phyloP scores from a whole-genome alignment of 2,797 vertebrate species.

The Harpagifer antarcticus region DNA sequence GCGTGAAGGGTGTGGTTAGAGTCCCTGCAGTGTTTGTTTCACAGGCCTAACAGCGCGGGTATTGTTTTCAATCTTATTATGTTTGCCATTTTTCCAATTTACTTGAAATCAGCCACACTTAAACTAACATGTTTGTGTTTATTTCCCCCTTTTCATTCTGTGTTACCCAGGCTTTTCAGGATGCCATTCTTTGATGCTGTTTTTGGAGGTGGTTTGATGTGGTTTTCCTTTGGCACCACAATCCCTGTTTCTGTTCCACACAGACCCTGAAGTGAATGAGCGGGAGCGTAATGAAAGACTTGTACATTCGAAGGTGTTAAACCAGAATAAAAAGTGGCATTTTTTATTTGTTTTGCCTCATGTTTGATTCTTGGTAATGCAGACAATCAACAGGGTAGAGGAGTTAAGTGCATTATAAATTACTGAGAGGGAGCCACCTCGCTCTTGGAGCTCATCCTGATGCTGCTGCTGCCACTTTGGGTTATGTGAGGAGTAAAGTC shows the following conservation, averaged over 20 bases:
- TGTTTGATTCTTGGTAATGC: constrained; percentile 81
- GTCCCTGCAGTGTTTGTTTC: constrained; percentile 35
- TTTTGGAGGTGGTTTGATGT: constrained; percentile 70
- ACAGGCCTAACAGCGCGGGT: background rate
- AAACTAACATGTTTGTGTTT: constrained; percentile 53
- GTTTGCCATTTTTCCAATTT: constrained; percentile 48
- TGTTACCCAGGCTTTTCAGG: constrained; percentile 43
- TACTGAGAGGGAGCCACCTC: constrained; percentile 80
- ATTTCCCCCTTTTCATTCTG: constrained; percentile 25
- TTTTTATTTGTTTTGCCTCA: constrained; percentile 81
- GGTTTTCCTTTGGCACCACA: constrained; percentile 69
- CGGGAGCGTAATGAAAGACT: constrained; percentile 80
- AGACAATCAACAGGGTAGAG: constrained; percentile 84
- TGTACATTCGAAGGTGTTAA: constrained; percentile 74
- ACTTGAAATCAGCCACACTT: constrained; percentile 20
- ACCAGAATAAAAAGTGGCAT: constrained; percentile 85
- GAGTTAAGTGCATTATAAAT: constrained; percentile 88
- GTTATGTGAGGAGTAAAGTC: constrained; percentile 87
- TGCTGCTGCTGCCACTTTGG: constrained; percentile 86
- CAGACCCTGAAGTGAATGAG: constrained; percentile 69
- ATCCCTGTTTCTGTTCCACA: constrained; percentile 73
- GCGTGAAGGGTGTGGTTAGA: constrained; percentile 43
- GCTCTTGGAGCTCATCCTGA: constrained; percentile 82
- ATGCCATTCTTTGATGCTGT: constrained; percentile 67
- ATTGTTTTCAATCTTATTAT: constrained; percentile 33